These are phyloP conservation scores for Pimpla rufipes DNA, from an alignment of 2,888 invertebrate genomes.

Conservation along the genomic window DNA sequence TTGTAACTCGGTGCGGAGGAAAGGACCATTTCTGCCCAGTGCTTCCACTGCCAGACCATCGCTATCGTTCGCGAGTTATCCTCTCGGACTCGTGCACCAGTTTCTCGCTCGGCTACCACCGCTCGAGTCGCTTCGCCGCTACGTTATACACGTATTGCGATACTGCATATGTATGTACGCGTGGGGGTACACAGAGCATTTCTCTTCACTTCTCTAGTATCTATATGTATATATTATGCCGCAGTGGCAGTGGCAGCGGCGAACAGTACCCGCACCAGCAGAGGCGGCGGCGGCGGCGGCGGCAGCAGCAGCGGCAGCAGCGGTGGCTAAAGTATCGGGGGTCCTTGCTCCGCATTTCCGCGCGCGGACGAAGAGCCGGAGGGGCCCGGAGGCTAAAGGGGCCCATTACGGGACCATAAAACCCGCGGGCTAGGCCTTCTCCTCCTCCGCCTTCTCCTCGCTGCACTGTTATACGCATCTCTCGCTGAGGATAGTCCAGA, in stretches of 20 bases:
- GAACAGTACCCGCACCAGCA: neutral
- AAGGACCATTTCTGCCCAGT: conserved; percentile 56
- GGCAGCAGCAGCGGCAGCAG: neutral
- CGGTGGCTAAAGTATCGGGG: conserved; percentile 55
- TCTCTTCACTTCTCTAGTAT: conserved; percentile 25
- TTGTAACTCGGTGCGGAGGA: neutral
- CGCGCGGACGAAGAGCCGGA: conserved; percentile 63
- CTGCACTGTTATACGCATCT: conserved; percentile 75
- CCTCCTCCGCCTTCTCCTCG: conserved; percentile 38
- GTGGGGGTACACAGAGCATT: conserved; percentile 28
- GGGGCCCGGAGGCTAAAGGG: conserved; percentile 75
- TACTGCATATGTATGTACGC: conserved; percentile 7
- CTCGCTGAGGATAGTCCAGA: conserved; percentile 40
- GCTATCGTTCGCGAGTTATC: conserved; percentile 57
- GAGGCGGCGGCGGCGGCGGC: conserved; percentile 8
- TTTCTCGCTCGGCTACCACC: conserved; percentile 58
- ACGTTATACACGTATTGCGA: conserved; percentile 35
- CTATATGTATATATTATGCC: conserved; percentile 46
- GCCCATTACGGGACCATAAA: conserved; percentile 82
- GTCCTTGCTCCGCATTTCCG: conserved; percentile 74
- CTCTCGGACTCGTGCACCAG: conserved; percentile 59
- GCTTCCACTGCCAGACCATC: conserved; percentile 31
- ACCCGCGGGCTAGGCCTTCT: conserved; percentile 76
- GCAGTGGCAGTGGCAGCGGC: neutral
- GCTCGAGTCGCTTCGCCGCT: conserved; percentile 45